phyloP scores from a whole-genome alignment of 1,140 invertebrate genomes.

The Calycopis cecrops region DNA sequence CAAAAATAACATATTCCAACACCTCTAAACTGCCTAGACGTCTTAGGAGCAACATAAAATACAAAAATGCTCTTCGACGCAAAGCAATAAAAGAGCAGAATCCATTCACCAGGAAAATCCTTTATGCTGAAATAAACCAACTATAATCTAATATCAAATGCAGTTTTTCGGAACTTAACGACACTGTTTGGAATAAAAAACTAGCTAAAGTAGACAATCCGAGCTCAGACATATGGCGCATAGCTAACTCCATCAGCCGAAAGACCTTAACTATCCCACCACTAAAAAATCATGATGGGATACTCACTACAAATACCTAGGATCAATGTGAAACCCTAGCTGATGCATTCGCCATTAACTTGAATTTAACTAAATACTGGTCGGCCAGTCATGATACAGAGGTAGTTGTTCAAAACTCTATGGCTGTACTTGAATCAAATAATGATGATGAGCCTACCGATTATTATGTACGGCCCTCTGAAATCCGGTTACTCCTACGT shows the following conservation, averaged over 20 bases:
- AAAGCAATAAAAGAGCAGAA: not conserved
- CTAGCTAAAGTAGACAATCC: conserved; percentile 18
- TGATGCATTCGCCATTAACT: not conserved
- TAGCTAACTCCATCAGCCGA: conserved; percentile 9
- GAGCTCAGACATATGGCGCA: conserved; percentile 18
- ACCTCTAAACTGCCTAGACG: not conserved
- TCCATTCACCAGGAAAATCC: not conserved
- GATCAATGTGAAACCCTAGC: not conserved
- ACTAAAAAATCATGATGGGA: not conserved
- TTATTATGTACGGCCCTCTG: not conserved
- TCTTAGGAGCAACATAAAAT: not conserved
- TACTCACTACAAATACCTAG: not conserved
- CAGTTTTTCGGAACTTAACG: not conserved
- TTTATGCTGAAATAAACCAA: not conserved
- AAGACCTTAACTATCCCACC: not conserved
- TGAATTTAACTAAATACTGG: not conserved
- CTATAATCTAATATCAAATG: not conserved
- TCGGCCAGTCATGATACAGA: not conserved
- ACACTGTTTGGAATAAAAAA: conserved; percentile 14
- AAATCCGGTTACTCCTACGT: not conserved
- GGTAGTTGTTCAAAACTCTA: not conserved
- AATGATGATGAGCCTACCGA: not conserved
- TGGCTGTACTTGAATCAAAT: not conserved
- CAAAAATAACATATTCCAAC: not conserved
- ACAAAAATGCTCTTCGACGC: conserved; percentile 6